A percentile compares a stretch with the other conserved stretches of the same genome.
phyloP scores from a whole-genome alignment of 2,113 vertebrate species.

The Oenanthe oenanthe region DNA sequence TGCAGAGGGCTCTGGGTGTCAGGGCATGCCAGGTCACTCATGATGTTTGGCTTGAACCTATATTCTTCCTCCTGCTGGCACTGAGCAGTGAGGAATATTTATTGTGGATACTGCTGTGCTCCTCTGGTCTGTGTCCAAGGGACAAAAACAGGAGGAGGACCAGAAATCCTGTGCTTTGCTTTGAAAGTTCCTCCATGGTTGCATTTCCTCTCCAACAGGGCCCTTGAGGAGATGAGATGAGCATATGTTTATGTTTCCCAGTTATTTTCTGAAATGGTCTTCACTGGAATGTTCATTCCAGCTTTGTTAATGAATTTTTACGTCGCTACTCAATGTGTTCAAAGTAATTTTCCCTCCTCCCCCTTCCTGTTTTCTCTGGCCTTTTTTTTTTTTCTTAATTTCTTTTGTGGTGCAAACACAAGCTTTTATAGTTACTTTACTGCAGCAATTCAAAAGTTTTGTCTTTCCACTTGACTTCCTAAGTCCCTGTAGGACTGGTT shows the following conservation, averaged over 20 bases:
- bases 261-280: background rate
- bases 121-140: slow-evolving; percentile 5
- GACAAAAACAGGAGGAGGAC: slow-evolving; percentile 19
- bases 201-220: background rate
- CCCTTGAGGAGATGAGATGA: slow-evolving; percentile 10
- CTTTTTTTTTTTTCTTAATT: background rate
- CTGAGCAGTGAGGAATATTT: background rate
- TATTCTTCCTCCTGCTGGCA: background rate
- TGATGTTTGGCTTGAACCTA: background rate
- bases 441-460: background rate
- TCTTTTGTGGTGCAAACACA: background rate
- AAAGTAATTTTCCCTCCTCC: background rate
- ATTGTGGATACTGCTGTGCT: background rate
- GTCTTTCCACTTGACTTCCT: background rate
- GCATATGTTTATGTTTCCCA: slow-evolving; percentile 14
- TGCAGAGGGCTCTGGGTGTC: background rate
- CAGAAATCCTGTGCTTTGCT: slow-evolving; percentile 55
- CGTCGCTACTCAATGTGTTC: background rate
- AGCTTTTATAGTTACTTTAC: background rate
- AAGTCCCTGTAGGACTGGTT: background rate
- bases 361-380: background rate
- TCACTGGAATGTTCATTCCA: background rate
- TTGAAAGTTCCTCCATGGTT: background rate
- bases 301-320: background rate
- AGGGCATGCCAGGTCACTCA: background rate